These are phyloP conservation scores for Frankliniella fusca DNA, from an alignment of 2,888 invertebrate genomes.

Conservation along the genomic window DNA sequence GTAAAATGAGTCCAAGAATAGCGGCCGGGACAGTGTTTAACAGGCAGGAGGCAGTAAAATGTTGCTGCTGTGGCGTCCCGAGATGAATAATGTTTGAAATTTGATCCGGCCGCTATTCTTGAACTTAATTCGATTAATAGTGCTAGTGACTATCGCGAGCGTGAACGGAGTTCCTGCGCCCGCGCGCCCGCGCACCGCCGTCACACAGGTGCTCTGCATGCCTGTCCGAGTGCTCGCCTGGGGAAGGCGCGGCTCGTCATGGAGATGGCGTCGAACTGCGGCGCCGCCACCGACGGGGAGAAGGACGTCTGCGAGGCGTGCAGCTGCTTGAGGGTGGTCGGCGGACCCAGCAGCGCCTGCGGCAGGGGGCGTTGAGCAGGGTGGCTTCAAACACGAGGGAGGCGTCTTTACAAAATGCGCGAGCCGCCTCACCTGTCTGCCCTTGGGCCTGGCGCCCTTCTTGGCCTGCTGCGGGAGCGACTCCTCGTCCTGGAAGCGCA, in stretches of 20 bases:
- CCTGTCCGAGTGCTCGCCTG: background rate
- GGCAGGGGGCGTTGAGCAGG: background rate
- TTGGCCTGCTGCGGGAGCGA: background rate
- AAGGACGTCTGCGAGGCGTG: constrained; percentile 21
- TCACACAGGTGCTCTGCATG: background rate
- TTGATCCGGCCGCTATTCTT: too few species aligned
- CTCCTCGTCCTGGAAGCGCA: constrained; percentile 15
- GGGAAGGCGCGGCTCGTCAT: constrained; percentile 13
- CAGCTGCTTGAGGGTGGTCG: background rate
- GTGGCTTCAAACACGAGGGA: too few species aligned
- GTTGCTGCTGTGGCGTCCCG: too few species aligned
- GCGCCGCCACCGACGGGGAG: background rate
- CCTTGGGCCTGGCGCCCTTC: background rate
- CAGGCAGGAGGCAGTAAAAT: too few species aligned
- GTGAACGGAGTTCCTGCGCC: too few species aligned
- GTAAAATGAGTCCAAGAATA: too few species aligned
- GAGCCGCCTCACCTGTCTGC: background rate
- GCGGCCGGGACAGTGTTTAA: too few species aligned
- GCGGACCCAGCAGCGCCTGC: background rate
- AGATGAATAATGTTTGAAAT: too few species aligned
- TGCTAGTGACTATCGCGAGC: too few species aligned
- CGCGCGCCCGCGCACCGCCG: too few species aligned
- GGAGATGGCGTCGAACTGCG: constrained; percentile 16
- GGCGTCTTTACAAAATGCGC: too few species aligned
- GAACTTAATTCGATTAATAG: too few species aligned